Evolutionary conservation across 2,113 vertebrate species (phyloP), one percentile per base, ranked within the genome.

Genomic region (Calonectris borealis): DNA sequence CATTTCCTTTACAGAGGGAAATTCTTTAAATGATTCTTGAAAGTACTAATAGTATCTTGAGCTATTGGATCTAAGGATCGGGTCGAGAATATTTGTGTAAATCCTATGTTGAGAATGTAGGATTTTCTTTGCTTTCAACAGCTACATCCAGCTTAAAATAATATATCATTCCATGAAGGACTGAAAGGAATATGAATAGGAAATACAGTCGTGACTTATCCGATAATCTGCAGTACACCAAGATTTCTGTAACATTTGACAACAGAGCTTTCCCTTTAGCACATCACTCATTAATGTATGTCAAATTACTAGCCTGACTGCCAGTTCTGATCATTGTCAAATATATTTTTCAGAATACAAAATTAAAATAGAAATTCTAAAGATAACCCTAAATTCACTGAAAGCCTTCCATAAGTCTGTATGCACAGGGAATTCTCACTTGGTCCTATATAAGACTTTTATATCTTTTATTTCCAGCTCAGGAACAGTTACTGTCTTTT

Each of bases 121-220:
- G 44, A 80, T 80, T 96, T 96, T 94, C 64, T 81, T 95, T 78
- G 68, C 55, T 77, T 94, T 94, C 85, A 92, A 21, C 72, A 54
- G 16, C 54, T 86, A 52, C 22, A 86, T 76, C 38, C 64, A 77
- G 24, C 34, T 94, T 80, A 83, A 83, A 80, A 69, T 82, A 78
- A 46, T 65, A 36, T 31, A 40, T 61, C 22, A 25, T 88, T 89
- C 58, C 19, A 7, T 4, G 0, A 42, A 86, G 34, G 68, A 61
- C 36, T 31, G 82, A 54, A 80, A 77, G 40, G 38, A 88, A 61
- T 81, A 73, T 1, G 3, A 80, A 51, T 49, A 77, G 54, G 49
- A 90, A 77, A 88, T 90, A 66, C 19, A 46, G 12, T 85, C 73
- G n/a, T 69, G 61, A 79, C 40, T 92, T 25, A 61, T 31, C 10